A percentile compares a stretch with the other conserved stretches of the same genome.
phyloP scores from a whole-genome alignment of 2,888 invertebrate genomes.

The Epistrophe eligans region DNA sequence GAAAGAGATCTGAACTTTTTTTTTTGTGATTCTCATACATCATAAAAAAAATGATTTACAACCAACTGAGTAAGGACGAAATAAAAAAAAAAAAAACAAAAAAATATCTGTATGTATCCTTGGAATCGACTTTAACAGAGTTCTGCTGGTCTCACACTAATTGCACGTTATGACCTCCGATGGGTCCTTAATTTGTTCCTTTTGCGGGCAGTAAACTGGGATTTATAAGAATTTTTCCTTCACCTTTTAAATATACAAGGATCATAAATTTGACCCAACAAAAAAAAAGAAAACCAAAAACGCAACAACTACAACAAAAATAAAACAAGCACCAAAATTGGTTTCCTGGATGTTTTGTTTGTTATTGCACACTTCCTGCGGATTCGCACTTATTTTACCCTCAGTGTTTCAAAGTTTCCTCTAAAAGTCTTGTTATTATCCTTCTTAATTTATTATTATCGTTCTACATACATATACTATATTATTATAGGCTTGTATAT shows the following conservation, averaged over 20 bases:
- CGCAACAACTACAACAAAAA: slow-evolving; percentile 25
- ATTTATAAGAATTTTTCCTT: slow-evolving; percentile 54
- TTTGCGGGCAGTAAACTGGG: slow-evolving; percentile 27
- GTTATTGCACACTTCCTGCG: slow-evolving; percentile 64
- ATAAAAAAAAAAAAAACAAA: slow-evolving; percentile 24
- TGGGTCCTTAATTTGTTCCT: slow-evolving; percentile 66
- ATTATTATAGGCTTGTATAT: slow-evolving; percentile 6
- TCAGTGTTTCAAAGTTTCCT: slow-evolving; percentile 32
- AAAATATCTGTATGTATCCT: slow-evolving; percentile 3
- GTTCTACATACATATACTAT: background rate
- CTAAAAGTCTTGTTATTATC: slow-evolving; percentile 71
- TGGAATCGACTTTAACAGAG: slow-evolving; percentile 19
- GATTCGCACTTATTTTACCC: slow-evolving; percentile 64
- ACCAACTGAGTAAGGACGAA: slow-evolving; percentile 42
- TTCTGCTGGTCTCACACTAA: slow-evolving; percentile 47
- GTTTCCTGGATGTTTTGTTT: slow-evolving; percentile 38
- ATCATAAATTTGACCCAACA: slow-evolving; percentile 62
- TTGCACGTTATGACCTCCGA: slow-evolving; percentile 71
- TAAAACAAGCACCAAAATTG: slow-evolving; percentile 6
- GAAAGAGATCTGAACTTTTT: slow-evolving; percentile 53
- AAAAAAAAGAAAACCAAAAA: slow-evolving; percentile 5
- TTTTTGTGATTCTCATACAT: slow-evolving; percentile 15
- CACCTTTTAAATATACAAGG: slow-evolving; percentile 45
- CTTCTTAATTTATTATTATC: slow-evolving; percentile 75
- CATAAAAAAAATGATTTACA: slow-evolving; percentile 73